Base-by-base conservation (phyloP, 92 coral and sea anemone genomes). In the Palythoa grandis region DNA sequence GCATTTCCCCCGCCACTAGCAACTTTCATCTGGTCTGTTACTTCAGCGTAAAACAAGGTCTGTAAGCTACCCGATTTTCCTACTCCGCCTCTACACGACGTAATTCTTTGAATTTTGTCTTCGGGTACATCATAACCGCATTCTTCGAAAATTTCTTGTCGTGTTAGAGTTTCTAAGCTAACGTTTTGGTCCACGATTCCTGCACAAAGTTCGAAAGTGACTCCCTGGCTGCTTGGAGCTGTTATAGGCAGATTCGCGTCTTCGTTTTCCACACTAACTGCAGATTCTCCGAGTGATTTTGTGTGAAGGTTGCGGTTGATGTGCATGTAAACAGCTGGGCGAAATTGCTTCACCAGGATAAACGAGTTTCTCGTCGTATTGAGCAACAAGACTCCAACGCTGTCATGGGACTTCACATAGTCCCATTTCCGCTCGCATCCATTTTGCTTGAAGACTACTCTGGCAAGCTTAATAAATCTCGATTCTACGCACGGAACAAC, bases 61-160 rank as follows among this genome's bases (percentile, higher is more conserved):
- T 92, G 95, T 48, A 87, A 47, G 3, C 95, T 39, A 3, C 99
- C 99, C 10, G 99, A 84, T 29, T 91, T 91, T 5, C 99, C 99
- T 7, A 95, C 98, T 0, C 94, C 95, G 70, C 88, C 84, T 73
- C 94, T 92, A 35, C 84, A 90, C 29, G 95, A 93, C 40, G 88
- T 86, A 11, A 97, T 70, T 67, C 85, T 88, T 77, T 92, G 92
- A 20, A 97, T 88, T 65, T 93, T 92, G 10, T 87, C 90, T 83
- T 93, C 97, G 19, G 98, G 98, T 8, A 97, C 97, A 86, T 97
- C 96, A 78, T 97, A 97, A 37, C 99, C 99, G 86, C 99, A 97
- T 79, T 97, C 99, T 83, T 97, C 99, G 3, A 97, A 83, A 20
- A 97, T 85, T 85, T 97, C 99, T 82, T 95, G 97, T 70, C 91